phyloP scores from a whole-genome alignment of 2,113 vertebrate genomes.

The Tylochromis polylepis region DNA sequence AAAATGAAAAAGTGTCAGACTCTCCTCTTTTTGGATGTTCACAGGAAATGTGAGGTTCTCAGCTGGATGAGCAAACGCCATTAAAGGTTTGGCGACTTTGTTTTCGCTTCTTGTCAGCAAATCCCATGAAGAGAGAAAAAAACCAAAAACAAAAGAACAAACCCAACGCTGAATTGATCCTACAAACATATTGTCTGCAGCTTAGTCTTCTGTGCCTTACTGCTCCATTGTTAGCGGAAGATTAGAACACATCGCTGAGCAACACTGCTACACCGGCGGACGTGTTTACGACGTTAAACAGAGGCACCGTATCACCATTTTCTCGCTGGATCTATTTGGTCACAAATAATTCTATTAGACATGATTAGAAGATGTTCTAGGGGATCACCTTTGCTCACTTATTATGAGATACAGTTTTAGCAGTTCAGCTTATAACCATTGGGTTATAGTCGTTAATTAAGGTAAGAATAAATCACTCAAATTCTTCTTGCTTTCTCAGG shows the following conservation, averaged over 20 bases:
- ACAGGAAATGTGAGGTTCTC: neutral
- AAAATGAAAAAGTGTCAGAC: neutral
- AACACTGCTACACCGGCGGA: neutral
- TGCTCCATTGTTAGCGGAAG: neutral
- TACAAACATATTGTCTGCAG: neutral
- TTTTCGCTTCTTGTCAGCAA: neutral
- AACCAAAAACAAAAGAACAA: neutral
- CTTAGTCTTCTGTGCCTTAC: neutral
- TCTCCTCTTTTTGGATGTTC: neutral
- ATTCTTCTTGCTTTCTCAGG: rapidly evolving
- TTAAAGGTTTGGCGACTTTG: neutral
- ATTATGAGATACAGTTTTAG: neutral
- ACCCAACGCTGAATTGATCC: neutral
- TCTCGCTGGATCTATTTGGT: neutral
- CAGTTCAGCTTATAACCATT: neutral
- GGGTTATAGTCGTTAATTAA: neutral
- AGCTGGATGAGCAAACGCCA: neutral
- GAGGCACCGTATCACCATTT: neutral
- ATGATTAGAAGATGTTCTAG: neutral
- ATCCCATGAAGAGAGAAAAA: neutral
- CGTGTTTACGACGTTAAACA: rapidly evolving
- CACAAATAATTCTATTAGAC: neutral
- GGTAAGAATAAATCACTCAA: neutral
- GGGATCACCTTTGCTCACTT: neutral
- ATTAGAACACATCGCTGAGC: neutral